These are phyloP conservation scores for Rhagophthalmus giganteus DNA, from an alignment of 2,888 invertebrate genomes.

Conservation along the genomic window DNA sequence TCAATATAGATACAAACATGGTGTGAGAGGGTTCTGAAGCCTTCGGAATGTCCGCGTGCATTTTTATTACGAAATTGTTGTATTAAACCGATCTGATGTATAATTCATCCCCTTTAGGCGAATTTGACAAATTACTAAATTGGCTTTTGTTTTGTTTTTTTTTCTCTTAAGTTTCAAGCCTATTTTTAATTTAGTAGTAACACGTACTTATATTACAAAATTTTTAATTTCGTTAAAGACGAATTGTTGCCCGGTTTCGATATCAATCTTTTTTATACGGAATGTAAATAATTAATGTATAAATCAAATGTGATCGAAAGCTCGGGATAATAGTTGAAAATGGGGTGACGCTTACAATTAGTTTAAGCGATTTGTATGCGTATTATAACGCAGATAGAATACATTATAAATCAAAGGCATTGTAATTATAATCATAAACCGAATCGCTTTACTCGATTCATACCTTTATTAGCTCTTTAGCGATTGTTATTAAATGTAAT, in stretches of 20 bases:
- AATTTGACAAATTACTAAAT: conserved; percentile 21
- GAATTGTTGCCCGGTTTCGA: too few species aligned
- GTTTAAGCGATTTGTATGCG: conserved; percentile 1
- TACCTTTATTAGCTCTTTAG: conserved; percentile 25
- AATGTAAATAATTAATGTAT: too few species aligned
- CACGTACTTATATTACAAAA: too few species aligned
- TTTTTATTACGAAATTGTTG: conserved; percentile 30
- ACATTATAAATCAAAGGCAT: conserved; percentile 13
- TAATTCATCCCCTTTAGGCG: conserved; percentile 27
- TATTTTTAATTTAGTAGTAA: too few species aligned
- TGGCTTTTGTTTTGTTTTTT: conserved; percentile 6
- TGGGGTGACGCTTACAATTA: too few species aligned
- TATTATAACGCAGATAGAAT: conserved; percentile 8
- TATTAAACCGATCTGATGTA: conserved; percentile 23
- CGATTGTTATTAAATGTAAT: conserved; percentile 24
- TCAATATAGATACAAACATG: conserved; percentile 39
- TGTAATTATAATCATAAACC: conserved; percentile 17
- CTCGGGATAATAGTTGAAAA: too few species aligned
- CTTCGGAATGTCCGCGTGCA: conserved; percentile 37
- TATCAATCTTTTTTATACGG: too few species aligned
- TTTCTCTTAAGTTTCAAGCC: neutral
- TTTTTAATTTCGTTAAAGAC: too few species aligned
- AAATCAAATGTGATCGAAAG: too few species aligned
- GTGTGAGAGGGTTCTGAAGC: conserved; percentile 40
- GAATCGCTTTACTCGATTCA: conserved; percentile 9